phyloP scores from a whole-genome alignment of 1,140 invertebrate species.

The Whitmania pigra region DNA sequence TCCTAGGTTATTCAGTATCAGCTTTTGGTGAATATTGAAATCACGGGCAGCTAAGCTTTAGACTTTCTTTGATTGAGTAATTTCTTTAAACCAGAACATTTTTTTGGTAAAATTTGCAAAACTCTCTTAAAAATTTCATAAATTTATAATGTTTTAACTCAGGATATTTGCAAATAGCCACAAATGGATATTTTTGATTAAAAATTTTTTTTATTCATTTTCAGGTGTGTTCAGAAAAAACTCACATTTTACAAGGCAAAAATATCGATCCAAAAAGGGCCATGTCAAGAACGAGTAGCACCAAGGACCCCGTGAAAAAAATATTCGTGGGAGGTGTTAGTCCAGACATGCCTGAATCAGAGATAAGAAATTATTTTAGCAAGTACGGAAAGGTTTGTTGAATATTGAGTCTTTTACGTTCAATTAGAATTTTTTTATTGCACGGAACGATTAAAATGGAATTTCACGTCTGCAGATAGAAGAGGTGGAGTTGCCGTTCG shows the following conservation, averaged over 20 bases:
- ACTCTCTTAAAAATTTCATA: too few relatives aligned
- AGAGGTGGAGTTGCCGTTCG: conserved; percentile 84
- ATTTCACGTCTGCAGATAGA: conserved; percentile 54
- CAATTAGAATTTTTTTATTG: not conserved
- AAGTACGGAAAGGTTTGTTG: conserved; percentile 58
- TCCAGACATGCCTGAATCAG: conserved; percentile 74
- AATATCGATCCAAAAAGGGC: conserved; percentile 90
- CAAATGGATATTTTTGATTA: too few relatives aligned
- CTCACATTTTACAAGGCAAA: conserved; percentile 81
- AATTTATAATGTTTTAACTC: too few relatives aligned
- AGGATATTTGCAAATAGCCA: too few relatives aligned
- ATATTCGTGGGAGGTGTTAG: conserved; percentile 82
- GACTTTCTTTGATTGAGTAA: too few relatives aligned
- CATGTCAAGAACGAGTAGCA: conserved; percentile 53
- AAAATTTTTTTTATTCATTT: too few relatives aligned
- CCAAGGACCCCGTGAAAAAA: conserved; percentile 25
- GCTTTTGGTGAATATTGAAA: too few relatives aligned
- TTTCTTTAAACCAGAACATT: too few relatives aligned
- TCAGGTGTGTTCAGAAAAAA: conserved; percentile 48
- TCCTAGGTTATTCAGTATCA: too few relatives aligned
- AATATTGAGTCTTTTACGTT: too few relatives aligned
- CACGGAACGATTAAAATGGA: not conserved
- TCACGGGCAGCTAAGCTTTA: too few relatives aligned
- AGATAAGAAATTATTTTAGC: conserved; percentile 77
- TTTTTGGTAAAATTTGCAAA: too few relatives aligned